Evolutionary conservation across 2,113 vertebrate species (phyloP), one percentile per base, ranked within the genome.

Genomic region (Heterotilapia buettikoferi): DNA sequence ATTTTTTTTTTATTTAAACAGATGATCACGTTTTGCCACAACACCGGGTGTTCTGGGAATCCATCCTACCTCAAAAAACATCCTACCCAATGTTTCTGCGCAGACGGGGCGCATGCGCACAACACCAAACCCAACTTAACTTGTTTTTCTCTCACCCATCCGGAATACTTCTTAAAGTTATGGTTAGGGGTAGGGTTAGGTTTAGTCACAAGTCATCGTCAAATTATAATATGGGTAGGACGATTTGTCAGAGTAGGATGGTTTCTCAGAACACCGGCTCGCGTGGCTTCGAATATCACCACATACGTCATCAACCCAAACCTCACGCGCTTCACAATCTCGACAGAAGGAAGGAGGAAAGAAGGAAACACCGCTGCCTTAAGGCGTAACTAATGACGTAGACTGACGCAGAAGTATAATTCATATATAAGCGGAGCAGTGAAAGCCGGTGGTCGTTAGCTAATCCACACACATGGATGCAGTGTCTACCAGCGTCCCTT

Each of bases 401-500:
- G 61, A 7, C 2, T 66, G 61, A 36, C 18, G 4, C 61, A 12
- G 9, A n/a, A 12, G 6, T 61, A 4, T 3, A 45, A 45, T 45
- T 45, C 3, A 45, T 3, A 13, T 14, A 3, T 14, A 16, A 7
- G 1, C 21, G 7, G 53, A 56, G 21, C 21, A 24, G 21, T 13
- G 21, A 24, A 56, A 24, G 10, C 21, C 21, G 11, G 11, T 43
- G 21, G 13, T 56, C 11, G 18, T 36, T 66, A 66, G 18, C 61
- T 66, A 6, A 36, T 66, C 6, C 0, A n/a, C 6, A 36, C 61
- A 66, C 6, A 19, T 19, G 52, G 61, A 66, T n/a, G 0, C 31
- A 4, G 1, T 3, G 1, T 4, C 9, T 0, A 7, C 1, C 38
- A 38, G 38, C 9, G 38, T 38, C 61, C 61, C 94, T 97, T 98